A percentile compares a stretch with the other conserved stretches of the same genome.
Conservation (phyloP, 2,113 vertebrate species). For the Gadus chalcogrammus region DNA sequence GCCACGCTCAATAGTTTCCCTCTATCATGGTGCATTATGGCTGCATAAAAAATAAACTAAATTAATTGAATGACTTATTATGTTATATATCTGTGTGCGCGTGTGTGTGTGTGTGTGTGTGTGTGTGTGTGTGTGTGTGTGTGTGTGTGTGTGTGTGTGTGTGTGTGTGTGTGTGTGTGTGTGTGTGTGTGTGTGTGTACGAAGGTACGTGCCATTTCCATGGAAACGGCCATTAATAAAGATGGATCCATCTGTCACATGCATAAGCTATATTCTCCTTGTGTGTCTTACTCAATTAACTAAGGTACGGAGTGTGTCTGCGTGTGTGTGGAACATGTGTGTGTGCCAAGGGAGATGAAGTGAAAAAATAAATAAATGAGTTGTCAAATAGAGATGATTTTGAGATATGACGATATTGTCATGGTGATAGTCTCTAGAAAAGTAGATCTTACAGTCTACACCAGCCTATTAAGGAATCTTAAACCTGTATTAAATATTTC, state of each 20-base stretch:
- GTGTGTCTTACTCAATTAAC: slow-evolving; percentile 40
- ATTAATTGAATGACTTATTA: slow-evolving; percentile 59
- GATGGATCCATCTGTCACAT: slow-evolving; percentile 40
- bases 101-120: neutral
- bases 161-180: neutral
- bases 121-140: no score
- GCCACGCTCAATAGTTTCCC: slow-evolving; percentile 45
- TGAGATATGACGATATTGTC: slow-evolving; percentile 42
- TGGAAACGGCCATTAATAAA: slow-evolving; percentile 43
- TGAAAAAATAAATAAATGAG: slow-evolving; percentile 46
- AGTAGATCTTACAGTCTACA: slow-evolving; percentile 51
- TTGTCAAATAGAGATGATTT: slow-evolving; percentile 54
- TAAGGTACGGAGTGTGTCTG: slow-evolving; percentile 5
- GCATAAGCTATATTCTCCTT: slow-evolving; percentile 28
- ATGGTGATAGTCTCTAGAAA: slow-evolving; percentile 41
- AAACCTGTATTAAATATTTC: slow-evolving; percentile 67
- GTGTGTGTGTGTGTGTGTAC: slow-evolving; percentile 38
- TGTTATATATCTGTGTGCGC: slow-evolving; percentile 62
- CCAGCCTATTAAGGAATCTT: slow-evolving; percentile 65
- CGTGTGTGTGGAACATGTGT: slow-evolving; percentile 2
- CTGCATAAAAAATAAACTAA: slow-evolving; percentile 52
- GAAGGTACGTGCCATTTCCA: slow-evolving; percentile 15
- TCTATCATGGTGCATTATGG: slow-evolving; percentile 40
- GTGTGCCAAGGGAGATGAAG: slow-evolving; percentile 1
- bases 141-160: no score